These are phyloP conservation scores for pig (Sus scrofa) DNA, from an alignment of 2,113 vertebrate genomes.

Conservation along the genomic window DNA sequence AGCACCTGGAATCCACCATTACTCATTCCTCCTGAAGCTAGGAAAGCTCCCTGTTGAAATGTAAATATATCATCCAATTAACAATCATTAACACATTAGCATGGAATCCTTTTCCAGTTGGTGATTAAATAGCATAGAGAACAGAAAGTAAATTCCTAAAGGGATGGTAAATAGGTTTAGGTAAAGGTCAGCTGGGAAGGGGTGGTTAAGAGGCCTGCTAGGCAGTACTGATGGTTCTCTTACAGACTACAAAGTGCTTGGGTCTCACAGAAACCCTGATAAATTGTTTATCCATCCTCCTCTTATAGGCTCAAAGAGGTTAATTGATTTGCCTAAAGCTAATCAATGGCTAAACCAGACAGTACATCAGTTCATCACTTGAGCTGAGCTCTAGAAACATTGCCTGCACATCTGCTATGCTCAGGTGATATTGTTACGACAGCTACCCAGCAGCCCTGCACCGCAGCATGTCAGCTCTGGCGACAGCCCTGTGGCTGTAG, in stretches of 20 bases:
- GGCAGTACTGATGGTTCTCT: slow-evolving; percentile 6
- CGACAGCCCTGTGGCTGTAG: too few relatives aligned
- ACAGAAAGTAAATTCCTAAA: slow-evolving; percentile 56
- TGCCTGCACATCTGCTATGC: neutral
- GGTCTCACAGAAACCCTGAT: neutral
- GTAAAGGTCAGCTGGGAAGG: slow-evolving; percentile 18
- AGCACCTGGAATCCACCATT: slow-evolving; percentile 58
- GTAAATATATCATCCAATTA: slow-evolving; percentile 69
- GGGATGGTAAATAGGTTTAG: slow-evolving; percentile 61
- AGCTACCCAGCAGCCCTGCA: too few relatives aligned
- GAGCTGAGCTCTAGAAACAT: slow-evolving; percentile 1
- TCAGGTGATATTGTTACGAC: too few relatives aligned
- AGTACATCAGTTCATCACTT: slow-evolving; percentile 6
- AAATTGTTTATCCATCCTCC: neutral
- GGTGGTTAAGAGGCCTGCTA: neutral
- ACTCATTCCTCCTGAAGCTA: slow-evolving; percentile 38
- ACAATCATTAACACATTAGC: slow-evolving; percentile 64
- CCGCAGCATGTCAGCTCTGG: too few relatives aligned
- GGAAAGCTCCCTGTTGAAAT: slow-evolving; percentile 64
- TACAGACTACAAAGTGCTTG: slow-evolving; percentile 40
- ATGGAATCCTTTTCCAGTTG: slow-evolving; percentile 58
- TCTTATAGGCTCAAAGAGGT: slow-evolving; percentile 27
- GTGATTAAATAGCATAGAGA: slow-evolving; percentile 58
- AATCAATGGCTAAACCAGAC: neutral
- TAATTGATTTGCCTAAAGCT: slow-evolving; percentile 32